Conservation (phyloP, 2,113 vertebrate genomes). For the Siniperca knerii region DNA sequence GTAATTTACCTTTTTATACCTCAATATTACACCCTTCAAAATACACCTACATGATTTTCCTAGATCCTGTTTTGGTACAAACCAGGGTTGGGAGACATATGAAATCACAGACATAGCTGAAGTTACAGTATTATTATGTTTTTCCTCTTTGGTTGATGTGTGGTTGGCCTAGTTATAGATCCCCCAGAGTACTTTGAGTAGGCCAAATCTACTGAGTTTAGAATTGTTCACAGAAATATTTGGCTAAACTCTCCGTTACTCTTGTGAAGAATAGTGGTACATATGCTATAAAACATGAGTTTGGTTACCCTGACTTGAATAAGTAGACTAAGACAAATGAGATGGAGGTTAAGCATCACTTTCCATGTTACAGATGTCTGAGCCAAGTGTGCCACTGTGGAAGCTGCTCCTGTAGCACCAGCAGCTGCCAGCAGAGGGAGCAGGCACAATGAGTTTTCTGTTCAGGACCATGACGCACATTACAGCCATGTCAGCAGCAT, state of each 20-base stretch:
- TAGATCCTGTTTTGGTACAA: background rate
- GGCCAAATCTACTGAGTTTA: background rate
- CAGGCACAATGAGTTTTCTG: constrained; percentile 72
- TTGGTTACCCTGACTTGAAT: background rate
- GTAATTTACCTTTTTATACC: background rate
- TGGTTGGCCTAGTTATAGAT: background rate
- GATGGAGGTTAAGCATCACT: constrained; percentile 21
- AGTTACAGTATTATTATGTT: background rate
- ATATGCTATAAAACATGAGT: background rate
- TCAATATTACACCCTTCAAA: background rate
- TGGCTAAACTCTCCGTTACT: background rate
- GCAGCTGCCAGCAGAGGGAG: constrained; percentile 66
- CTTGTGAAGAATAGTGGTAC: background rate
- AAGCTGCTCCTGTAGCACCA: constrained; percentile 30
- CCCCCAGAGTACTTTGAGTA: background rate
- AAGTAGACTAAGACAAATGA: constrained; percentile 5
- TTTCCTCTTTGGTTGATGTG: constrained; percentile 1
- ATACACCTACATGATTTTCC: too few relatives aligned
- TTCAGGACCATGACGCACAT: constrained; percentile 24
- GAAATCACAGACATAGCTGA: background rate
- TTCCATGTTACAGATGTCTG: constrained; percentile 38
- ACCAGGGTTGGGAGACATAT: background rate
- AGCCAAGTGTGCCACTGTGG: constrained; percentile 39
- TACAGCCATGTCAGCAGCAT: constrained; percentile 45
- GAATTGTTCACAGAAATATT: background rate